Conservation (phyloP, 2,797 vertebrate genomes). For the Schizopygopsis pylzovi region DNA sequence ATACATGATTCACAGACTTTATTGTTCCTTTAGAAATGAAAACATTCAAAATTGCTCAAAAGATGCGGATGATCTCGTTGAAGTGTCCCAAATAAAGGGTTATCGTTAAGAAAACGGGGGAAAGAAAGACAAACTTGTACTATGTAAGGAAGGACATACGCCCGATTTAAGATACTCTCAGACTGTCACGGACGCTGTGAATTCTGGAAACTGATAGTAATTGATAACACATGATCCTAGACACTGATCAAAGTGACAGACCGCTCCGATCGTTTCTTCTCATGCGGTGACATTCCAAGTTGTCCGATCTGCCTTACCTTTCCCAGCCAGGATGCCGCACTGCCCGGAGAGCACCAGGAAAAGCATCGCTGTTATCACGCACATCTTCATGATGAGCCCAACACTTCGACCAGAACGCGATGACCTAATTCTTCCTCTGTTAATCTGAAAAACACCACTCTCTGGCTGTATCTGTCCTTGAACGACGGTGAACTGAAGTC, state of each 20-base stretch:
- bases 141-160: not conserved
- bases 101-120: not conserved
- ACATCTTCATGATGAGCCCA: slow-evolving; percentile 66
- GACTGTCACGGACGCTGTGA: not conserved
- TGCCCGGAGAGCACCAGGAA: slow-evolving; percentile 73
- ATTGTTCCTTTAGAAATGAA: not conserved
- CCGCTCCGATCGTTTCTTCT: slow-evolving; percentile 7
- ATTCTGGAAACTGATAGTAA: slow-evolving; percentile 14
- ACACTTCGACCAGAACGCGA: slow-evolving; percentile 45
- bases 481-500: slow-evolving; percentile 47
- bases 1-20: not conserved
- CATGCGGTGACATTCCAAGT: slow-evolving; percentile 49
- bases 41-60: not conserved
- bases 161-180: not conserved
- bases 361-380: slow-evolving; percentile 64
- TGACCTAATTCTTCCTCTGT: slow-evolving; percentile 62
- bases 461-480: slow-evolving; percentile 39
- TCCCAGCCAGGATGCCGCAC: slow-evolving; percentile 79
- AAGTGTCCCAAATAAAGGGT: not conserved
- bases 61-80: not conserved
- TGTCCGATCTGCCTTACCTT: slow-evolving; percentile 79
- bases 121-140: slow-evolving; percentile 26
- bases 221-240: not conserved
- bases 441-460: slow-evolving; percentile 35
- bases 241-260: not conserved